phyloP scores from a whole-genome alignment of 2,113 vertebrate species.

The Trinectes maculatus region DNA sequence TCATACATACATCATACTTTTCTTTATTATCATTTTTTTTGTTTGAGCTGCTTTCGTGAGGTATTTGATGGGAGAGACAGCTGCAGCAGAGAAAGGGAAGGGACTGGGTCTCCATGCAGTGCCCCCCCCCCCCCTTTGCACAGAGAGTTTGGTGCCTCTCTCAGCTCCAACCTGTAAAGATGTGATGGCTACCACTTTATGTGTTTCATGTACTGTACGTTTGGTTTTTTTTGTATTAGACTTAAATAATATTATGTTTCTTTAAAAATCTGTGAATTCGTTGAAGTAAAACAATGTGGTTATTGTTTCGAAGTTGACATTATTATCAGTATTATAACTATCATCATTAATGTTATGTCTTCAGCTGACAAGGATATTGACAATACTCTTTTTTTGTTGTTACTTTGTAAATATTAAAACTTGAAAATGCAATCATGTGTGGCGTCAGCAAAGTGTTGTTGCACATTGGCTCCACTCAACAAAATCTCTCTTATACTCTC shows the following conservation, averaged over 20 bases:
- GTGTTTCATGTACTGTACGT: slow-evolving; percentile 73
- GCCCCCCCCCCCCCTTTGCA: slow-evolving; percentile 63
- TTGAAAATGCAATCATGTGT: slow-evolving; percentile 76
- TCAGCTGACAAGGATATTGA: slow-evolving; percentile 56
- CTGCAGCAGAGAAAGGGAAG: slow-evolving; percentile 65
- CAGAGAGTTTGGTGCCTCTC: slow-evolving; percentile 68
- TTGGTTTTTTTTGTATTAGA: slow-evolving; percentile 75
- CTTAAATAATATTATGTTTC: slow-evolving; percentile 65
- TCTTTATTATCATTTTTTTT: background rate
- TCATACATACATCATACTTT: slow-evolving; percentile 8
- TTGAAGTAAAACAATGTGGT: slow-evolving; percentile 72
- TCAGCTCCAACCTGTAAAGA: slow-evolving; percentile 66
- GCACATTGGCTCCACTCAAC: slow-evolving; percentile 54
- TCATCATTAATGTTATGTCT: slow-evolving; percentile 64
- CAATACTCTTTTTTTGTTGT: slow-evolving; percentile 62
- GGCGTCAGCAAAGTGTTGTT: slow-evolving; percentile 53
- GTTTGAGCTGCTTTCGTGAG: slow-evolving; percentile 35
- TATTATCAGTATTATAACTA: slow-evolving; percentile 68
- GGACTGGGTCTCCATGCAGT: slow-evolving; percentile 21
- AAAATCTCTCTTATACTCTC: slow-evolving; percentile 61
- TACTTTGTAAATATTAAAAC: slow-evolving; percentile 82
- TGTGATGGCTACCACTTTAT: slow-evolving; percentile 67
- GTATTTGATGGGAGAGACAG: slow-evolving; percentile 51
- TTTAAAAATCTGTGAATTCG: slow-evolving; percentile 73
- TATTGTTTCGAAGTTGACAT: slow-evolving; percentile 70